phyloP scores from a whole-genome alignment of 1,140 invertebrate genomes.

The Drosophila triauraria region DNA sequence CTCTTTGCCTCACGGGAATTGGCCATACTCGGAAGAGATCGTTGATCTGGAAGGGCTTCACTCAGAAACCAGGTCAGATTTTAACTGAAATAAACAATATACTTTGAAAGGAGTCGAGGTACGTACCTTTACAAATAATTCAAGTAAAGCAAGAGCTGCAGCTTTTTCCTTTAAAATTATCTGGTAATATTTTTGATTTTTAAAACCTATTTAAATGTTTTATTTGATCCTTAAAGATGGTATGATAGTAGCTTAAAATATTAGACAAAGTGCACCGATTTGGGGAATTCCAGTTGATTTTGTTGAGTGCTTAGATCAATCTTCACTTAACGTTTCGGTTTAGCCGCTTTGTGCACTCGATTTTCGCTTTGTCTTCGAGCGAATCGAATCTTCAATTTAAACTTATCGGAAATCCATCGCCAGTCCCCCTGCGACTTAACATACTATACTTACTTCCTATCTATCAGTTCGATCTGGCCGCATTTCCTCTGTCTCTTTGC shows the following conservation, averaged over 20 bases:
- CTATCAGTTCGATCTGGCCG: constrained; percentile 49
- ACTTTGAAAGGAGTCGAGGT: rapidly evolving
- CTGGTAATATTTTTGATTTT: background rate
- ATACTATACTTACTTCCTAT: constrained; percentile 33
- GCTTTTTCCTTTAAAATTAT: no score
- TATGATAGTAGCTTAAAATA: background rate
- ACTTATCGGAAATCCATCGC: constrained; percentile 54
- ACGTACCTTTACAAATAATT: background rate
- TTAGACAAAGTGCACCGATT: background rate
- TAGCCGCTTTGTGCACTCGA: constrained; percentile 41
- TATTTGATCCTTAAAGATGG: background rate
- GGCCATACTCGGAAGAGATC: constrained; percentile 23
- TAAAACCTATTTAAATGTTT: background rate
- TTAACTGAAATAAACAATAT: background rate
- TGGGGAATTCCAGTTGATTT: background rate
- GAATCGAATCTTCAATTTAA: constrained; percentile 26
- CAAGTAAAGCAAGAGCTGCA: no score
- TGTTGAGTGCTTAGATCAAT: constrained; percentile 4
- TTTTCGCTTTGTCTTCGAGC: constrained; percentile 53
- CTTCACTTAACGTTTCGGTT: constrained; percentile 24
- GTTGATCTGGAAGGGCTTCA: background rate
- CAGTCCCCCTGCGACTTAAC: constrained; percentile 27
- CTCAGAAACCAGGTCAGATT: constrained; percentile 3
- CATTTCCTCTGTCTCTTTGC: constrained; percentile 24
- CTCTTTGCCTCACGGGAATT: background rate